Percentiles rank a stretch among this genome's conserved stretches.
Conservation (phyloP, 1,140 invertebrate genomes). For the Cyrtorhinus lividipennis region DNA sequence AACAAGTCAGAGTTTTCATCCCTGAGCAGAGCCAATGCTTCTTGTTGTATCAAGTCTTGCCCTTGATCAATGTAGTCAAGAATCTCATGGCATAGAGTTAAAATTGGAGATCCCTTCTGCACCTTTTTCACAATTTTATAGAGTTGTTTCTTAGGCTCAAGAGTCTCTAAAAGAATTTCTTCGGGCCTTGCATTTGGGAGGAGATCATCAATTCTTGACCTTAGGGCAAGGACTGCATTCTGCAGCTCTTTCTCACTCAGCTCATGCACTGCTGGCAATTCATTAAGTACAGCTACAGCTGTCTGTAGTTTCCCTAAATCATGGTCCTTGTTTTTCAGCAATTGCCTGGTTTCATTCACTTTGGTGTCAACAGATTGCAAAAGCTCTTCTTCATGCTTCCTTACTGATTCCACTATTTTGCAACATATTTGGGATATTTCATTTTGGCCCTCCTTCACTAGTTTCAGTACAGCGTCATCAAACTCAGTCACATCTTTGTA, state of each 20-base stretch:
- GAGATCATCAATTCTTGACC: not conserved
- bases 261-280: not conserved
- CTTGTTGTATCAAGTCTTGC: not conserved
- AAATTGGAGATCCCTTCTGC: not conserved
- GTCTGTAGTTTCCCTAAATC: not conserved
- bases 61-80: not conserved
- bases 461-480: not conserved
- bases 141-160: not conserved
- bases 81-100: not conserved
- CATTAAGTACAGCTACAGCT: not conserved
- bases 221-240: not conserved
- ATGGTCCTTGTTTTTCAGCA: not conserved
- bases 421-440: no score
- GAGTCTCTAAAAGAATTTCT: not conserved
- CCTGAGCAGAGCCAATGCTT: not conserved
- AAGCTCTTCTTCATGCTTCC: not conserved
- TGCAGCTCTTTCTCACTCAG: not conserved
- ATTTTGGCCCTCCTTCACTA: not conserved
- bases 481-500: not conserved
- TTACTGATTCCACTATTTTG: not conserved
- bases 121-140: not conserved
- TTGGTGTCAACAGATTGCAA: not conserved
- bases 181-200: not conserved
- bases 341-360: not conserved
- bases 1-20: not conserved